These are phyloP conservation scores for Drosophila aff. DNA, from an alignment of 1,140 invertebrate species.

Conservation along the genomic window DNA sequence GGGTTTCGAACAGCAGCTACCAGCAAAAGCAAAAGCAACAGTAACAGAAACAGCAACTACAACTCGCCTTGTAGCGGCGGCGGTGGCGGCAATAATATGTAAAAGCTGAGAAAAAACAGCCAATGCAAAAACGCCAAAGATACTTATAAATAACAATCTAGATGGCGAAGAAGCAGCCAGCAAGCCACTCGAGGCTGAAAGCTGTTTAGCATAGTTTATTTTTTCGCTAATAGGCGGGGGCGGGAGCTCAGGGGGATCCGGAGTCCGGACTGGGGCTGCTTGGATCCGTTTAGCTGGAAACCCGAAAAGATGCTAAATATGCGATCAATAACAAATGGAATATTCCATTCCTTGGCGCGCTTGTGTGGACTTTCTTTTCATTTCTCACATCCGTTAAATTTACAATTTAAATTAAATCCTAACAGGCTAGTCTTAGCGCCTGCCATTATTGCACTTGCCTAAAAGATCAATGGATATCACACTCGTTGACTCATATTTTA, in stretches of 20 bases:
- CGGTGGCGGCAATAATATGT: constrained; percentile 62
- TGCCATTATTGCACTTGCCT: background rate
- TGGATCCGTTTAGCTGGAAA: constrained; percentile 47
- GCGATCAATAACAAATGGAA: constrained; percentile 55
- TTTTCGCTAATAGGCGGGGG: constrained; percentile 43
- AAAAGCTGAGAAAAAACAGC: constrained; percentile 50
- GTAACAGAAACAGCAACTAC: constrained; percentile 41
- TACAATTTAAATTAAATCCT: constrained; percentile 21
- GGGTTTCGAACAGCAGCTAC: constrained; percentile 57
- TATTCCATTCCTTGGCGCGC: constrained; percentile 36
- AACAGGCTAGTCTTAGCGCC: background rate
- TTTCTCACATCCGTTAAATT: constrained; percentile 27
- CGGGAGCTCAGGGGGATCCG: constrained; percentile 1
- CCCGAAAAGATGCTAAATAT: constrained; percentile 45
- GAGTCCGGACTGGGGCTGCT: constrained; percentile 4
- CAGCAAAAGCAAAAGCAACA: constrained; percentile 39
- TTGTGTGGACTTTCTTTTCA: constrained; percentile 40
- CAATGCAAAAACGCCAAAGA: constrained; percentile 27
- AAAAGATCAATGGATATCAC: background rate
- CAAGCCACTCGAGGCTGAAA: constrained; percentile 28
- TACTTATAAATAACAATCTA: constrained; percentile 69
- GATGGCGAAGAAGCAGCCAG: constrained; percentile 32
- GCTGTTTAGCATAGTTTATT: constrained; percentile 74
- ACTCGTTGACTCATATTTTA: constrained; percentile 6
- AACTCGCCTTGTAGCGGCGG: constrained; percentile 14